A percentile compares a stretch with the other conserved stretches of the same genome.
These are phyloP conservation scores for Phoeniculus purpureus DNA, from an alignment of 2,797 vertebrate species.

Conservation along the genomic window DNA sequence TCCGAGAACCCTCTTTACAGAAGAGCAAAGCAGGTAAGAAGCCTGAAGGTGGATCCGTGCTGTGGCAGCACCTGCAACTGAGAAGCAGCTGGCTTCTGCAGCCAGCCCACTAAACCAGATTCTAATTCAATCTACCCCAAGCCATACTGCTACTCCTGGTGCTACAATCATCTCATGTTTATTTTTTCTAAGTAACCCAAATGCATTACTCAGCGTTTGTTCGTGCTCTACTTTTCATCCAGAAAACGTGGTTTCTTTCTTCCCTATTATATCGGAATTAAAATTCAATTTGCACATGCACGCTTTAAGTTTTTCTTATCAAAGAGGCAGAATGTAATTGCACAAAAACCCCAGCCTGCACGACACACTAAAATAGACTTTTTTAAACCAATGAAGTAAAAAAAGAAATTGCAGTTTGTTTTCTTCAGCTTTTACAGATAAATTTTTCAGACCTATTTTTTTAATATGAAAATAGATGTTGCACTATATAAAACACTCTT, in stretches of 20 bases:
- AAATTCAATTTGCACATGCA: background rate
- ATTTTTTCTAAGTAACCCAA: background rate
- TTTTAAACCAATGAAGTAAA: background rate
- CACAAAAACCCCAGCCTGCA: background rate
- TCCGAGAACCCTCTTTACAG: too few species aligned
- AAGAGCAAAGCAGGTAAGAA: too few species aligned
- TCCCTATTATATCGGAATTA: background rate
- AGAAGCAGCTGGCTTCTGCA: too few species aligned
- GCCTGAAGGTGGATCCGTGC: too few species aligned
- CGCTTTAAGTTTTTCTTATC: background rate
- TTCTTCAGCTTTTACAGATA: background rate
- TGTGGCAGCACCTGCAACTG: too few species aligned
- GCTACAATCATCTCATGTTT: background rate
- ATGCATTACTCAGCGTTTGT: background rate
- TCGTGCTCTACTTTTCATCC: background rate
- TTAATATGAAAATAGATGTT: background rate
- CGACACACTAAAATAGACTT: background rate
- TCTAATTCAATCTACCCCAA: too few species aligned
- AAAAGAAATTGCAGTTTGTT: background rate
- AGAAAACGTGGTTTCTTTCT: background rate
- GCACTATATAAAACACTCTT: background rate
- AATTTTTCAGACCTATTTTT: fast-evolving
- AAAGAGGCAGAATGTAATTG: background rate
- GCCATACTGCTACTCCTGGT: background rate
- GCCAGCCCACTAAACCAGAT: too few species aligned